phyloP scores from a whole-genome alignment of 2,113 vertebrate genomes.

The Cheirogaleus medius region DNA sequence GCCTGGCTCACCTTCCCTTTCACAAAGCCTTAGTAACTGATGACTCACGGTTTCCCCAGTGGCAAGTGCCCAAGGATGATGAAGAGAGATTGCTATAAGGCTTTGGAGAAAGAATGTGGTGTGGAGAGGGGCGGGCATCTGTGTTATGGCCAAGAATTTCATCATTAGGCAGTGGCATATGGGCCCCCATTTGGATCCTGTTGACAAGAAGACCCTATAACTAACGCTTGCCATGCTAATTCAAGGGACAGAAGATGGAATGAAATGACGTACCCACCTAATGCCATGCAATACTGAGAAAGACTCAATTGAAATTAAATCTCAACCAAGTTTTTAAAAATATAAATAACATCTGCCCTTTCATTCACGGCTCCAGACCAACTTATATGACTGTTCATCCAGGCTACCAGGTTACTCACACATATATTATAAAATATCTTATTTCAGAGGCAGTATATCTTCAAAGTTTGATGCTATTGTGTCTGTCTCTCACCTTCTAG shows the following conservation, averaged over 20 bases:
- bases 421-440: background rate
- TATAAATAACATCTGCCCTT: slow-evolving; percentile 48
- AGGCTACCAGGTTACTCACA: background rate
- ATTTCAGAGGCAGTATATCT: background rate
- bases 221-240: background rate
- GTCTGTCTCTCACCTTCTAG: background rate
- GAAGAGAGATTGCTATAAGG: background rate
- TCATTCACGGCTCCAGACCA: slow-evolving; percentile 56
- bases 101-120: slow-evolving; percentile 22
- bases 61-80: background rate
- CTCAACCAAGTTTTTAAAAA: slow-evolving; percentile 16
- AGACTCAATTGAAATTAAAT: slow-evolving; percentile 54
- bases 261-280: background rate
- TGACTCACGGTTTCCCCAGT: slow-evolving; percentile 23
- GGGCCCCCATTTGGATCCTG: background rate
- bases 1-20: background rate
- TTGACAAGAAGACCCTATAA: slow-evolving; percentile 30
- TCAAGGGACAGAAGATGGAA: slow-evolving; percentile 32
- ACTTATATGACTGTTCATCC: slow-evolving; percentile 51
- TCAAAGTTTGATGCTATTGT: background rate
- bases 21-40: background rate
- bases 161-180: slow-evolving; percentile 5
- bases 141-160: slow-evolving; percentile 50
- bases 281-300: background rate
- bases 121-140: background rate